Base-by-base conservation (phyloP, 2,888 invertebrate species). In the Orchesella flavescens region DNA sequence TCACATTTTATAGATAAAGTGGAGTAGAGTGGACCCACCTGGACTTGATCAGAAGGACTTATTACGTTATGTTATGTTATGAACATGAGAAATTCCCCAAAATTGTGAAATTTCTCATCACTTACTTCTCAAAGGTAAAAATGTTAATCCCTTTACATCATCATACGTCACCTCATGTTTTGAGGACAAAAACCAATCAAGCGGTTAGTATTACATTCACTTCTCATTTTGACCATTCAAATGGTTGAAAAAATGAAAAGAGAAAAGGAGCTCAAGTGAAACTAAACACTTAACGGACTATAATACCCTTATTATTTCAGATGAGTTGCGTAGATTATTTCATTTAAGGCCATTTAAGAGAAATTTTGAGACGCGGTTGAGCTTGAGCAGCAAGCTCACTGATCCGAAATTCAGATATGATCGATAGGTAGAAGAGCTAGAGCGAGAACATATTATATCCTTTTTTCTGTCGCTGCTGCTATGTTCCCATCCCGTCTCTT, bases 201-300 rank as follows among this genome's bases (percentile, higher is more conserved):
- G 63, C 46, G 74, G 61, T 23, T 46, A 63, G 5, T 13, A 46
- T 34, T 15, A 43, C 72, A 21, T n/a, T n/a, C 19, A 34, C 34
- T 34, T 2, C 3, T 34, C 7, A 2, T 4, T 34, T 34, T 34
- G 34, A 34, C 3, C 34, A 34, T n/a, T n/a, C n/a, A n/a, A n/a
- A n/a, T n/a, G n/a, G n/a, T n/a, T n/a, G n/a, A 34, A 34, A 34
- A 34, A 34, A 34, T 34, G 3, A 59, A 57, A 57, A 72, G 23
- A 59, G 65, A 66, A 75, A 66, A 66, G 19, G 53, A 55, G 53
- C 46, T 75, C 65, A 75, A 66, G 65, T 75, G 75, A 75, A 75
- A 75, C 65, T 66, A 75, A 75, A 75, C 34, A 53, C 63, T 49
- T 46, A 13, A 19, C 43, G 49, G 65, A 75, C 53, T n/a, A 65